phyloP scores from a whole-genome alignment of 1,140 invertebrate genomes.

The Metaphire vulgaris region DNA sequence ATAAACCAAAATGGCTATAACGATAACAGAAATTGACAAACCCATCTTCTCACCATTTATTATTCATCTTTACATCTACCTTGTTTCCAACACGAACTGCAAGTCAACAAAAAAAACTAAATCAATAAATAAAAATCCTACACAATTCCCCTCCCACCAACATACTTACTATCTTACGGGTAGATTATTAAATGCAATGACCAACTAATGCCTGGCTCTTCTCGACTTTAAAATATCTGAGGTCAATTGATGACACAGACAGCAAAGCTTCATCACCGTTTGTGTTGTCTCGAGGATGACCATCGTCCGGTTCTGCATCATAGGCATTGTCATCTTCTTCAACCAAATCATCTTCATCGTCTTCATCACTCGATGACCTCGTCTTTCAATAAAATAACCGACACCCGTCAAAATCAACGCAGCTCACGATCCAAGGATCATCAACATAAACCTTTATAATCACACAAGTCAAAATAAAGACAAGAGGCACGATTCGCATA shows the following conservation, averaged over 20 bases:
- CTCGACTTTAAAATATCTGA: background rate
- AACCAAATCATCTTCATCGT: background rate
- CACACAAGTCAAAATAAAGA: too few species aligned
- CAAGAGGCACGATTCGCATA: too few species aligned
- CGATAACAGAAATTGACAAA: too few species aligned
- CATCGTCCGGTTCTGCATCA: background rate
- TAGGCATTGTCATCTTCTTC: background rate
- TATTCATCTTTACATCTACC: background rate
- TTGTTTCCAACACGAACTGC: background rate
- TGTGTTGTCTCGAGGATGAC: background rate
- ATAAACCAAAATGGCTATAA: too few species aligned
- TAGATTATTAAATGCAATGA: too few species aligned
- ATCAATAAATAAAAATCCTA: too few species aligned
- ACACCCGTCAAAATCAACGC: too few species aligned
- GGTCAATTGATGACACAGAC: background rate
- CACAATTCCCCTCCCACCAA: too few species aligned
- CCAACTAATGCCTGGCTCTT: too few species aligned
- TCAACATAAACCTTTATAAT: too few species aligned
- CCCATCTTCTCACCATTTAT: constrained; percentile 2
- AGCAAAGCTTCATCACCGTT: background rate
- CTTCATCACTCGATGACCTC: background rate
- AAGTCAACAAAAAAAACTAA: background rate
- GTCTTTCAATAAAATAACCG: background rate
- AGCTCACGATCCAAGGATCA: too few species aligned
- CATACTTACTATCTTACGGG: too few species aligned